These are phyloP conservation scores for Myodes glareolus DNA, from an alignment of 2,113 vertebrate genomes.

Conservation along the genomic window DNA sequence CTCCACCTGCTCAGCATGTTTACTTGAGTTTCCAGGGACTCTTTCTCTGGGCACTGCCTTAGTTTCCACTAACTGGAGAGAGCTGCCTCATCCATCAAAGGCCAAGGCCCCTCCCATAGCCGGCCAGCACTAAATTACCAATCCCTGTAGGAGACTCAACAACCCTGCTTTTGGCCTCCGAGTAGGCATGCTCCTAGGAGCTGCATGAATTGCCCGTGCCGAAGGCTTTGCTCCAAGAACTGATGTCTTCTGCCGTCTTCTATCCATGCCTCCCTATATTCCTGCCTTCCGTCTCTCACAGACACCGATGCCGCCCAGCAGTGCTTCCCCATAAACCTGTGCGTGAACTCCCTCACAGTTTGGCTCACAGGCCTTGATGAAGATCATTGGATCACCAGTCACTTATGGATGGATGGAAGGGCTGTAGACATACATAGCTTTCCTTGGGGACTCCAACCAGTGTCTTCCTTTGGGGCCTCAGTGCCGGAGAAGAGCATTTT, in stretches of 20 bases:
- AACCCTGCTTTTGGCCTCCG: neutral
- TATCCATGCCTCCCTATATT: neutral
- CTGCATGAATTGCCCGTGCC: neutral
- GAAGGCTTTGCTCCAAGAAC: neutral
- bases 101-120: neutral
- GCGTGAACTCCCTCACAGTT: neutral
- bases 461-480: too few species aligned
- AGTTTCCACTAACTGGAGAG: neutral
- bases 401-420: neutral
- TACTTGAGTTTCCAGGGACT: neutral
- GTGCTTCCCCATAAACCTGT: neutral
- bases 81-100: neutral
- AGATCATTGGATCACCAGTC: neutral
- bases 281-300: neutral
- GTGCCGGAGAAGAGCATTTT: neutral
- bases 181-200: neutral
- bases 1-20: accelerated
- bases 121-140: neutral
- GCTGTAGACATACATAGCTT: neutral
- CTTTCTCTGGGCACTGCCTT: neutral
- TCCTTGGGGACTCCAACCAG: neutral
- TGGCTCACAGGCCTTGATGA: neutral
- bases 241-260: neutral
- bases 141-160: too few species aligned
- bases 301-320: neutral